These are phyloP conservation scores for Taenaris catops DNA, from an alignment of 2,888 invertebrate species.

Conservation along the genomic window DNA sequence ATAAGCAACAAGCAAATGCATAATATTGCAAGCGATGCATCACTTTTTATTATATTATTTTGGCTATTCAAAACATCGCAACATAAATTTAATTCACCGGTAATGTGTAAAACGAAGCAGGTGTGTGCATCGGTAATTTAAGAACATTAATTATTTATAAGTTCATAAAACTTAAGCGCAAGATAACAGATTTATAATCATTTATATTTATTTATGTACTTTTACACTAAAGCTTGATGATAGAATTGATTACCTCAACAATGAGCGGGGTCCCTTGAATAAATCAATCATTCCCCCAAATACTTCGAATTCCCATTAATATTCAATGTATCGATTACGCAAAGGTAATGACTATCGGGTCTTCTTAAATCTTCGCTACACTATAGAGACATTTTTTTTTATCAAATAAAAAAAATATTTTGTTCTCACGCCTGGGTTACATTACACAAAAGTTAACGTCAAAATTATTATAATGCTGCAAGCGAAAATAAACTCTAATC, in stretches of 20 bases:
- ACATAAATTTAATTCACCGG: slow-evolving; percentile 3
- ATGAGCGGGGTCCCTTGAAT: slow-evolving; percentile 19
- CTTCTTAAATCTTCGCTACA: slow-evolving; percentile 18
- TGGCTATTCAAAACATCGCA: no score
- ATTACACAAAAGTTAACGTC: slow-evolving; percentile 1
- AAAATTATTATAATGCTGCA: background rate
- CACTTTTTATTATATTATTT: no score
- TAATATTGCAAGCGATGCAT: no score
- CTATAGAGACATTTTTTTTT: slow-evolving; percentile 21
- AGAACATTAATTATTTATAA: slow-evolving; percentile 19
- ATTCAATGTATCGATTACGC: slow-evolving; percentile 28
- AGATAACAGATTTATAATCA: slow-evolving; percentile 22
- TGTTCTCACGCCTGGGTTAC: slow-evolving; percentile 23
- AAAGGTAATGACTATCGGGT: slow-evolving; percentile 23
- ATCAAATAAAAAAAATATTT: slow-evolving; percentile 16
- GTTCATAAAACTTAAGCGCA: slow-evolving; percentile 16
- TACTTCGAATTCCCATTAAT: slow-evolving; percentile 24
- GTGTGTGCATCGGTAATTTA: slow-evolving; percentile 10
- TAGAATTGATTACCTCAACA: slow-evolving; percentile 17
- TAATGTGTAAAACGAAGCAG: slow-evolving; percentile 13
- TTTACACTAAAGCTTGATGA: slow-evolving; percentile 17
- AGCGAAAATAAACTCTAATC: slow-evolving; percentile 1
- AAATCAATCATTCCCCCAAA: slow-evolving; percentile 25
- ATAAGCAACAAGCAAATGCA: no score
- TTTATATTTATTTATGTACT: slow-evolving; percentile 20